Percentiles rank a stretch among this genome's conserved stretches.
Evolutionary conservation across 2,113 vertebrate species (phyloP).

Genomic region (Otocyon megalotis): DNA sequence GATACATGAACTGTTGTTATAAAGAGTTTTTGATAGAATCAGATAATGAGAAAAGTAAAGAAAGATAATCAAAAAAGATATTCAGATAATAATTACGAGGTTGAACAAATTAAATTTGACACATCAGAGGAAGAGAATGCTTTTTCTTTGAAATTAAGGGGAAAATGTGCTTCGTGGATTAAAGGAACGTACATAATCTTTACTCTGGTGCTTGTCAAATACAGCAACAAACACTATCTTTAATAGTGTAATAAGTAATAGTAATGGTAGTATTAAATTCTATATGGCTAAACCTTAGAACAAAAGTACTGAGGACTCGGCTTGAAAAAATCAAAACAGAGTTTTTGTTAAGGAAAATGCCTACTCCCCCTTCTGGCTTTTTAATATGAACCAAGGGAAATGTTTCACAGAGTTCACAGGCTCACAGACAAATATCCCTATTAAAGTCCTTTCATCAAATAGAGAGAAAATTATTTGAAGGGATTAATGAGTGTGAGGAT

Average conservation of each 20-base stretch:
- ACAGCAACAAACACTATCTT: neutral
- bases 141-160: constrained; percentile 2
- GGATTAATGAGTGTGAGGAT: neutral
- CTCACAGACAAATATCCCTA: neutral
- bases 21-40: neutral
- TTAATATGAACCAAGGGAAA: neutral
- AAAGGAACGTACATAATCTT: neutral
- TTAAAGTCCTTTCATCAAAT: neutral
- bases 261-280: neutral
- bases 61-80: neutral
- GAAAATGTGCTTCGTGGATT: neutral
- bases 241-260: neutral
- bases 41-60: neutral
- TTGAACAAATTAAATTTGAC: neutral
- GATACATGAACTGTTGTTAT: neutral
- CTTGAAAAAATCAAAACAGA: neutral
- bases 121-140: neutral
- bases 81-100: neutral
- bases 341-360: neutral
- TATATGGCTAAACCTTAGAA: neutral
- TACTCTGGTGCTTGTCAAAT: neutral
- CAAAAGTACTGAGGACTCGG: neutral
- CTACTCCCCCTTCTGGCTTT: neutral
- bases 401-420: neutral
- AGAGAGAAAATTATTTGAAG: neutral